phyloP scores from a whole-genome alignment of 2,888 invertebrate species.

The Cephus nigrinus region DNA sequence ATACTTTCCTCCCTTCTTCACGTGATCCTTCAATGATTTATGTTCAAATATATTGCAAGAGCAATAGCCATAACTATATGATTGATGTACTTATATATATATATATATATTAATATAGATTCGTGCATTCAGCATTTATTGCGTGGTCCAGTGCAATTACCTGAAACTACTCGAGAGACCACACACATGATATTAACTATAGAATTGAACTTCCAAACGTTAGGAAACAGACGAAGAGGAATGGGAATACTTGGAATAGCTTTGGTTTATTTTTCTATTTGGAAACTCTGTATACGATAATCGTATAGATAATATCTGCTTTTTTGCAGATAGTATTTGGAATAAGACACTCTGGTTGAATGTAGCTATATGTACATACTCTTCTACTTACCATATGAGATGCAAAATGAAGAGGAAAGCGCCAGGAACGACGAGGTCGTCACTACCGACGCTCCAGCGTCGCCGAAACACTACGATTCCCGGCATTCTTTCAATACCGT shows the following conservation, averaged over 20 bases:
- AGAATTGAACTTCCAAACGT: not conserved
- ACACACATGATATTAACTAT: not conserved
- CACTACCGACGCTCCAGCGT: slow-evolving; percentile 89
- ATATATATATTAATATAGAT: not conserved
- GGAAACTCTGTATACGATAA: not conserved
- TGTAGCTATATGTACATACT: not conserved
- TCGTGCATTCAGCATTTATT: not conserved
- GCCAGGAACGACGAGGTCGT: slow-evolving; percentile 88
- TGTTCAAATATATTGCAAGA: not conserved
- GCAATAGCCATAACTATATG: not conserved
- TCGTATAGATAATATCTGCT: not conserved
- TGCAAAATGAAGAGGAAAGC: slow-evolving; percentile 81
- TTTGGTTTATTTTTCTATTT: not conserved
- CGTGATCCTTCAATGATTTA: not conserved
- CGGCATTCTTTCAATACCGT: slow-evolving; percentile 75
- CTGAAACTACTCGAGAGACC: not conserved
- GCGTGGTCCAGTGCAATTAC: not conserved
- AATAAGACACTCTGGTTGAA: not conserved
- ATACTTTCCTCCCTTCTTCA: not conserved
- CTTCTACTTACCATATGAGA: slow-evolving; percentile 77
- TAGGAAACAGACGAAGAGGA: not conserved
- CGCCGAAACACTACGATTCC: slow-evolving; percentile 86
- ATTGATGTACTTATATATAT: not conserved
- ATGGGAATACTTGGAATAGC: not conserved
- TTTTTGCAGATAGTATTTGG: no score